Evolutionary conservation across 1,140 invertebrate genomes (phyloP).

Genomic region (Anagrus nilaparvatae): DNA sequence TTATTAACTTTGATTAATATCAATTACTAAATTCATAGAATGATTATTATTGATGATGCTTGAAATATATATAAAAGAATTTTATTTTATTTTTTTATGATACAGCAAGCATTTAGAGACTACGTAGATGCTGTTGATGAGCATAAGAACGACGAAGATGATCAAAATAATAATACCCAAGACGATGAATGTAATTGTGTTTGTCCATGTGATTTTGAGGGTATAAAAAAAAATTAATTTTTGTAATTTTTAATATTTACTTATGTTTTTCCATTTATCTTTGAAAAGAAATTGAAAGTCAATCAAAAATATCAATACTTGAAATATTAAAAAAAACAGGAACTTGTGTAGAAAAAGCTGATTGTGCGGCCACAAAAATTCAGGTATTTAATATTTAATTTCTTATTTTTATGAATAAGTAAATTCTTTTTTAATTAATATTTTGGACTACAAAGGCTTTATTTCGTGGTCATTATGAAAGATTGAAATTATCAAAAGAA

Average conservation of each 20-base stretch:
- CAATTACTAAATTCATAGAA: no score
- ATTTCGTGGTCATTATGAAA: conserved; percentile 28
- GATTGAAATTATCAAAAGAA: conserved; percentile 23
- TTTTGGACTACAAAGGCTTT: conserved; percentile 12
- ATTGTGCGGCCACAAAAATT: conserved; percentile 30
- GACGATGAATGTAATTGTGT: neutral
- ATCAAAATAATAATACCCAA: neutral
- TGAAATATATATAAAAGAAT: no score
- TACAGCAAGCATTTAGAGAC: conserved; percentile 32
- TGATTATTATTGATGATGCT: no score
- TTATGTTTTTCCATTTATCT: no score
- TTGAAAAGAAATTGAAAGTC: conserved; percentile 10
- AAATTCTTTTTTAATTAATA: neutral
- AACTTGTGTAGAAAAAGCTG: conserved; percentile 19
- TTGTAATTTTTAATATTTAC: no score
- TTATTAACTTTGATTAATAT: neutral
- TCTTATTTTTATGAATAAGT: conserved; percentile 2
- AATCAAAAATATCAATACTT: conserved; percentile 22
- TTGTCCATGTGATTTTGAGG: no score
- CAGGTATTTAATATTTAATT: conserved; percentile 23
- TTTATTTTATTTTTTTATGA: neutral
- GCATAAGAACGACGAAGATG: conserved; percentile 15
- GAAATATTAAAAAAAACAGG: conserved; percentile 27
- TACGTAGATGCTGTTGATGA: conserved; percentile 25
- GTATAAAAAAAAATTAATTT: no score